Evolutionary conservation across 2,888 invertebrate genomes (phyloP).

Genomic region (Meiosimyza decipiens): DNA sequence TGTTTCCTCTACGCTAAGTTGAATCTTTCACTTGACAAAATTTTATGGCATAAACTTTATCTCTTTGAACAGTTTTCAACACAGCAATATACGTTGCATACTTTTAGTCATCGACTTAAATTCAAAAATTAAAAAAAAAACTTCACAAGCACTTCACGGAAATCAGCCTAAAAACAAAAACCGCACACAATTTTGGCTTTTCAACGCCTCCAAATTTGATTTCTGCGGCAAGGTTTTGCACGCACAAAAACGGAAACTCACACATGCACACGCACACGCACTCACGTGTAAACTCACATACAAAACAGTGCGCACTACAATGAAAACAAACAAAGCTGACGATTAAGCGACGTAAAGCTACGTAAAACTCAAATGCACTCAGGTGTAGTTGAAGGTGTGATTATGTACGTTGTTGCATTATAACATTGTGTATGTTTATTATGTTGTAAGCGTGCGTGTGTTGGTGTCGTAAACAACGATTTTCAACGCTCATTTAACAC

Average conservation of each 20-base stretch:
- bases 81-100: no score
- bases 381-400: slow-evolving; percentile 1
- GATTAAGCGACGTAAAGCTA: slow-evolving; percentile 6
- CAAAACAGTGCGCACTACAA: not conserved
- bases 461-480: slow-evolving; percentile 55
- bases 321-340: not conserved
- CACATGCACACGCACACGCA: not conserved
- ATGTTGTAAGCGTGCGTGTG: slow-evolving; percentile 13
- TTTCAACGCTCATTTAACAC: slow-evolving; percentile 61
- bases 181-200: not conserved
- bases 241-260: not conserved
- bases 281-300: not conserved
- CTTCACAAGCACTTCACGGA: not conserved
- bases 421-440: slow-evolving; percentile 2
- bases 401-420: not conserved
- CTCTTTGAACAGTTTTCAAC: no score
- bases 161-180: not conserved
- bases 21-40: no score
- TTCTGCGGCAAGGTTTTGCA: not conserved
- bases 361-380: slow-evolving; percentile 15
- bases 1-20: no score
- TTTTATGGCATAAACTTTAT: no score
- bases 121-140: no score
- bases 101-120: no score
- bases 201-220: slow-evolving; percentile 5